Percentiles rank a stretch among this genome's conserved stretches.
phyloP scores from a whole-genome alignment of 2,888 invertebrate species.

The Alloscopus bannaensis region DNA sequence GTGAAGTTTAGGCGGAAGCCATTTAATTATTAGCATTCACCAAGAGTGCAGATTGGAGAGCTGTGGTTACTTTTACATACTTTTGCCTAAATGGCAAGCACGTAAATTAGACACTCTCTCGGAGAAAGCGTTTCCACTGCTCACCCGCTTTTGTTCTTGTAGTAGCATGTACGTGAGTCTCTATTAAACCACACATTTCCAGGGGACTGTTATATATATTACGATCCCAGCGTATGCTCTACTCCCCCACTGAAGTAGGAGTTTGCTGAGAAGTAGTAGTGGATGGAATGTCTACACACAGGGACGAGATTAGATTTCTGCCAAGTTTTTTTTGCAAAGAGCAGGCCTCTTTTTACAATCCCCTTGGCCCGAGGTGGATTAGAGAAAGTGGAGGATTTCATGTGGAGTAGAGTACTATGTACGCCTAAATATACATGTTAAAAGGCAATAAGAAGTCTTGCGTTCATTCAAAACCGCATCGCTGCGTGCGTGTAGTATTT shows the following conservation, averaged over 20 bases:
- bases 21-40: constrained; percentile 52
- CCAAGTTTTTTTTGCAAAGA: constrained; percentile 26
- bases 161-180: not conserved
- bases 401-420: too few relatives aligned
- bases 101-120: too few relatives aligned
- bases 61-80: constrained; percentile 34
- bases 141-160: not conserved
- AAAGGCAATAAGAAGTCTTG: not conserved
- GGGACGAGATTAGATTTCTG: constrained; percentile 48
- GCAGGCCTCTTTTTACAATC: constrained; percentile 6
- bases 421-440: not conserved
- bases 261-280: too few relatives aligned
- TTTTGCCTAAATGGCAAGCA: too few relatives aligned
- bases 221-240: too few relatives aligned
- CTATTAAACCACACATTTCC: not conserved
- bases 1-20: too few relatives aligned
- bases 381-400: too few relatives aligned
- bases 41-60: constrained; percentile 39
- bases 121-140: constrained; percentile 39
- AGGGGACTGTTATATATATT: not conserved
- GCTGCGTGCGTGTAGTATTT: not conserved
- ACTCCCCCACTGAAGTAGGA: too few relatives aligned
- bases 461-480: not conserved
- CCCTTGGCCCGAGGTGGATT: too few relatives aligned
- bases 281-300: constrained; percentile 41